Percentiles rank a stretch among this genome's conserved stretches.
Conservation (phyloP, 2,797 vertebrate genomes). For the Sebastes oblongus region DNA sequence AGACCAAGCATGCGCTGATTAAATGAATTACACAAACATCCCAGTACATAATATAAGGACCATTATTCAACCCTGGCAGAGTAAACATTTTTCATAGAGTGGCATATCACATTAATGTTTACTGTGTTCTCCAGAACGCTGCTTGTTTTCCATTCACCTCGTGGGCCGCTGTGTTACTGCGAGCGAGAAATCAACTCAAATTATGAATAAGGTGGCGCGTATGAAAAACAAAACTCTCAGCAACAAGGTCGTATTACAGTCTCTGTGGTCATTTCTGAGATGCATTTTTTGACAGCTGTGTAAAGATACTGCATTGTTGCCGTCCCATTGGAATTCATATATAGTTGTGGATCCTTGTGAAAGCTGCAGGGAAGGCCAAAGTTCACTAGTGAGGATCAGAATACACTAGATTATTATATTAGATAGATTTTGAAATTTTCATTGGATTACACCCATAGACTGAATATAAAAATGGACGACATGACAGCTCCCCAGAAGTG, state of each 20-base stretch:
- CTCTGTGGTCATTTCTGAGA: background rate
- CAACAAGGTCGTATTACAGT: background rate
- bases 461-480: too few species aligned
- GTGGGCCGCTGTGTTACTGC: constrained; percentile 9
- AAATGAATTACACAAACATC: constrained; percentile 71
- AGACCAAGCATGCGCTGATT: constrained; percentile 56
- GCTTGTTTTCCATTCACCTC: constrained; percentile 48
- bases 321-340: background rate
- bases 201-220: constrained; percentile 27
- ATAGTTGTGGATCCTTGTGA: background rate
- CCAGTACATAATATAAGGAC: constrained; percentile 51
- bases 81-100: constrained; percentile 60
- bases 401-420: background rate
- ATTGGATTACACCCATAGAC: background rate
- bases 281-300: background rate
- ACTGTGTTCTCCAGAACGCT: constrained; percentile 4
- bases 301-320: background rate
- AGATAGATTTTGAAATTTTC: background rate
- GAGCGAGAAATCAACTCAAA: constrained; percentile 38
- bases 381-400: background rate
- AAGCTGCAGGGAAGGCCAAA: background rate
- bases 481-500: too few species aligned
- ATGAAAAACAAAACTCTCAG: constrained; percentile 27
- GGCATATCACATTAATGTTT: constrained; percentile 58
- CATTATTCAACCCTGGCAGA: constrained; percentile 63